Evolutionary conservation across 2,797 vertebrate genomes (phyloP), one percentile per base, ranked within the genome.

Genomic region (Lates japonicus): DNA sequence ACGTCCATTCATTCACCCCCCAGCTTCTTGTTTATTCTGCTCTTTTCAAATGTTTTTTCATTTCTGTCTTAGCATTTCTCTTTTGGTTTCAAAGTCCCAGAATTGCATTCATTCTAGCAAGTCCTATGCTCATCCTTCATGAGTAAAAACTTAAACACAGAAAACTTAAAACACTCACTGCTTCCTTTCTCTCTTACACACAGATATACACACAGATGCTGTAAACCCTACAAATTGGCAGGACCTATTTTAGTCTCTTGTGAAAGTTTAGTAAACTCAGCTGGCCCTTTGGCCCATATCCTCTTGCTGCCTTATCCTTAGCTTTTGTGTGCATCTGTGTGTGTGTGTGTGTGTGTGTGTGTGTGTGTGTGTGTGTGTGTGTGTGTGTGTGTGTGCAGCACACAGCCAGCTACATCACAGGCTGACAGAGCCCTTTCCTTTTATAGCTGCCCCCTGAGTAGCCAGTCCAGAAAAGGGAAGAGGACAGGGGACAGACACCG

Each of bases 401-500:
- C 78, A 77, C 68, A 13, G 83, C 81, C 88, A 90, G 76, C 92
- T 92, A 90, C 92, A 94, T 94, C 93, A 92, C 90, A 81, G 88
- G 74, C 91, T 95, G 94, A 95, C 94, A 93, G 92, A 88, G 90
- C 83, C 88, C 92, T 94, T 95, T 95, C 93, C 91, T 94, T 94
- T 95, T 93, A 93, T 95, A 95, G 93, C 89, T 91, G 85, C 91
- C 91, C 92, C 89, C 87, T 76, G 86, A 94, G 92, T 92, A 93
- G 93, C 92, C 92, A 93, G 92, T 84, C 95, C 94, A 93, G 93
- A 95, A 95, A 94, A 95, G 94, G 95, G 91, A 94, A 94, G 90
- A 90, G 84, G 88, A 92, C 83, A 82, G 81, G 81, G 75, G 92
- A 90, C 86, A 90, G 80, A 83, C 90, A 80, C 74, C n/a, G 55